Base-by-base conservation (phyloP, 2,888 invertebrate genomes). In the Plutella xylostella region DNA sequence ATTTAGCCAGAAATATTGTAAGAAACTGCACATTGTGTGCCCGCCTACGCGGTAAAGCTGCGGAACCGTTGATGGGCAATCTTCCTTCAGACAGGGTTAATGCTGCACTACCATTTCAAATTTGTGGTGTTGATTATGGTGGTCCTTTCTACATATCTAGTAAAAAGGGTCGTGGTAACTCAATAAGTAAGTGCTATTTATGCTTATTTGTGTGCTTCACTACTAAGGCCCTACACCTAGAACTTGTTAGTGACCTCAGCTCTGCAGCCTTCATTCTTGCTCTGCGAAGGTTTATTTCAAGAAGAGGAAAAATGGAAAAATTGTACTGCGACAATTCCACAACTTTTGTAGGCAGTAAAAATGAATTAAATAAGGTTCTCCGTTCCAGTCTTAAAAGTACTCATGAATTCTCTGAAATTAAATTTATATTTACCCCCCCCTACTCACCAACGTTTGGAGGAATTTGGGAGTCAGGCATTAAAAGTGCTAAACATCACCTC, bases 401-500 rank as follows among this genome's bases (percentile, higher is more conserved):
- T n/a, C n/a, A n/a, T n/a, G n/a, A n/a, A n/a, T n/a, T n/a, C n/a
- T n/a, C n/a, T n/a, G n/a, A n/a, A n/a, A 47, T 47, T 17, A 30
- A 21, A 11, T 46, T 42, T 14, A 21, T 33, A 17, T 45, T 45
- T 30, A 30, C 20, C 3, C 45, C 40, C 11, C 21, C 35, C 1
- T 21, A 17, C 15, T 14, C 45, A n/a, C 41, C 45, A 20, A 33
- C 35, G 20, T 40, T 45, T 22, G 47, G 47, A 19, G 42, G 44
- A 14, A 11, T 47, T 3, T 45, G 33, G 18, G 45, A 47, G 15
- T 21, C 47, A 9, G 47, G 40, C 19, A 34, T 47, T 11, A 42
- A 45, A 37, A 42, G 44, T 4, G 44, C 45, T 1, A 47, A 47
- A 22, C 39, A 30, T 22, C 43, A 45, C 28, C 20, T 39, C 17